These are phyloP conservation scores for Dendronephthya gigantea DNA, from an alignment of 64 coral and sea anemone genomes.

Conservation along the genomic window DNA sequence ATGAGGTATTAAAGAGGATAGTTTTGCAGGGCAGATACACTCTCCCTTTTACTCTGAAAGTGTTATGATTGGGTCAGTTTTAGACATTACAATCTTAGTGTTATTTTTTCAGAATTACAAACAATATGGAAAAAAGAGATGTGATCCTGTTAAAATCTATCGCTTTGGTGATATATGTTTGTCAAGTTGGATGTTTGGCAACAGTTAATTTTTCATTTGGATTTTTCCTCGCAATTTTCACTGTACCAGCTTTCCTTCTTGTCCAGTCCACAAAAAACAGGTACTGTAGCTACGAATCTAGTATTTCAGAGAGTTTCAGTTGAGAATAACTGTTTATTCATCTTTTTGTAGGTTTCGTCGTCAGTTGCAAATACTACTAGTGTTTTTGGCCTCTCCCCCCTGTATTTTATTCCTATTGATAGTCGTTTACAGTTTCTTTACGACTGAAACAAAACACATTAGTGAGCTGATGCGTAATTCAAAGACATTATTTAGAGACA, in stretches of 20 bases:
- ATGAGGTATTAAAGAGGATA: background rate
- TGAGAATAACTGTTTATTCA: no score
- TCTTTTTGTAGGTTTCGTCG: background rate
- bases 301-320: no score
- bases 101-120: background rate
- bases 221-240: background rate
- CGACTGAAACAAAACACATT: background rate
- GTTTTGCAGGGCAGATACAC: background rate
- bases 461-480: background rate
- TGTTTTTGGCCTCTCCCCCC: background rate
- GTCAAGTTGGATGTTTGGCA: background rate
- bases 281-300: no score
- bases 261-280: background rate
- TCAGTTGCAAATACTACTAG: background rate
- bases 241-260: background rate
- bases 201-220: constrained; percentile 15
- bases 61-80: no score
- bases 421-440: background rate
- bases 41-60: no score
- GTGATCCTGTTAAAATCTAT: background rate
- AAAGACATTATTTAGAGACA: background rate
- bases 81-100: background rate
- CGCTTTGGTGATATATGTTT: background rate
- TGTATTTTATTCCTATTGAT: background rate
- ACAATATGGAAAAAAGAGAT: background rate